Evolutionary conservation across 1,140 invertebrate genomes (phyloP).

Genomic region (Calycopis cecrops): DNA sequence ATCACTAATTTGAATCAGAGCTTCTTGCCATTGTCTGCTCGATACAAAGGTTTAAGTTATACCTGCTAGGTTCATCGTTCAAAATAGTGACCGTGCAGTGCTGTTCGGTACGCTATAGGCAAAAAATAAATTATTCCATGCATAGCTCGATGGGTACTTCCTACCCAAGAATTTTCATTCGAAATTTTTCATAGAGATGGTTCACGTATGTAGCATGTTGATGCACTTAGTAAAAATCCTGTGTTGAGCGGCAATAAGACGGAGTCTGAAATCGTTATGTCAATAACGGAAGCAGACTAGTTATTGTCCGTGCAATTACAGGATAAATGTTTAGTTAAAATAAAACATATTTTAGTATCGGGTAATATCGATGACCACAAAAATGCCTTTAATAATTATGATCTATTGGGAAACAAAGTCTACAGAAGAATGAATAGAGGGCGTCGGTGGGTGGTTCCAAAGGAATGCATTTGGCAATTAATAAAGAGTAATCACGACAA

Average conservation of each 20-base stretch:
- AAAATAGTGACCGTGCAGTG: slow-evolving; percentile 34
- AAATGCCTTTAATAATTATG: slow-evolving; percentile 17
- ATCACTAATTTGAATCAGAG: slow-evolving; percentile 33
- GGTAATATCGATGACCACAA: slow-evolving; percentile 18
- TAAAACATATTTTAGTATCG: slow-evolving; percentile 23
- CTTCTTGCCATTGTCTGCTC: slow-evolving; percentile 34
- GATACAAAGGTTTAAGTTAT: slow-evolving; percentile 29
- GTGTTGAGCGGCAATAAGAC: background rate
- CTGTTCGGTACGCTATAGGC: slow-evolving; percentile 26
- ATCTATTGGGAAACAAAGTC: slow-evolving; percentile 27
- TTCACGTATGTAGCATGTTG: slow-evolving; percentile 33
- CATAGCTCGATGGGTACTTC: slow-evolving; percentile 33
- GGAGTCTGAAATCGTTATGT: slow-evolving; percentile 7
- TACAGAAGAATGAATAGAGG: slow-evolving; percentile 18
- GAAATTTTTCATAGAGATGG: slow-evolving; percentile 30
- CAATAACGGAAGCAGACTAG: slow-evolving; percentile 17
- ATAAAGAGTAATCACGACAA: slow-evolving; percentile 23
- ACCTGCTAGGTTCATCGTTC: slow-evolving; percentile 27
- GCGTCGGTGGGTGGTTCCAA: slow-evolving; percentile 24
- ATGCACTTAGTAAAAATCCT: slow-evolving; percentile 17
- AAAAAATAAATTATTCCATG: slow-evolving; percentile 33
- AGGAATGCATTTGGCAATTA: slow-evolving; percentile 22
- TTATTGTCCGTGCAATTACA: slow-evolving; percentile 29
- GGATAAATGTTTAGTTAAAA: slow-evolving; percentile 24
- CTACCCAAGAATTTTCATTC: slow-evolving; percentile 33